phyloP scores from a whole-genome alignment of 92 coral and sea anemone species.

The Metridium senile region DNA sequence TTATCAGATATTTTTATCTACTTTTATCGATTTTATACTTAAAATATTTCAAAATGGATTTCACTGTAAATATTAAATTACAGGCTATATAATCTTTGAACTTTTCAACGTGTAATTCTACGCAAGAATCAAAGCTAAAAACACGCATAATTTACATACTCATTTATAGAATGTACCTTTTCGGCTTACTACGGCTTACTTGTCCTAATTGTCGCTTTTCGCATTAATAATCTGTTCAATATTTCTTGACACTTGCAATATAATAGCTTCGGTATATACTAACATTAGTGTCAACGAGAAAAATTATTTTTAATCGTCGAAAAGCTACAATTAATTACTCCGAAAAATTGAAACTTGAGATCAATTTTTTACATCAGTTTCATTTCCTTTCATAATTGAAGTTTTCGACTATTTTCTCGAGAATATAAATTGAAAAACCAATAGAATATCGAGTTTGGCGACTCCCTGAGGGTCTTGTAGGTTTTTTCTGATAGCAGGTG shows the following conservation, averaged over 20 bases:
- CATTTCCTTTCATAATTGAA: background rate
- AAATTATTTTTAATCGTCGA: background rate
- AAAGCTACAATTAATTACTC: background rate
- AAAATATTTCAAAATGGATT: too few species aligned
- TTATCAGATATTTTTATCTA: background rate
- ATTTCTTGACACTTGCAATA: slow-evolving; percentile 9
- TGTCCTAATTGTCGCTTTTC: background rate
- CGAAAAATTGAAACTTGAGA: too few species aligned
- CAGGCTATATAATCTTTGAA: background rate
- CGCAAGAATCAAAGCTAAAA: background rate
- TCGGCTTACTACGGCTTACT: background rate
- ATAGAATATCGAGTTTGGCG: too few species aligned
- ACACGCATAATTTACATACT: background rate
- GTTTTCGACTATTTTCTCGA: background rate
- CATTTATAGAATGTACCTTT: background rate
- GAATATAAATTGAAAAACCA: background rate
- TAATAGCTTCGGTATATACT: background rate
- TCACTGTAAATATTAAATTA: too few species aligned
- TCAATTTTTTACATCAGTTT: too few species aligned
- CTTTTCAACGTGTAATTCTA: background rate
- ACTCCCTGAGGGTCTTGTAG: background rate
- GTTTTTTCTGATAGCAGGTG: slow-evolving; percentile 12
- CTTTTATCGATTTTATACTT: background rate
- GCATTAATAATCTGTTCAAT: background rate
- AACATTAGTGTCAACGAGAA: background rate